Evolutionary conservation across 2,888 invertebrate species (phyloP), one percentile per base, ranked within the genome.

Genomic region (Callimorpha dominula): DNA sequence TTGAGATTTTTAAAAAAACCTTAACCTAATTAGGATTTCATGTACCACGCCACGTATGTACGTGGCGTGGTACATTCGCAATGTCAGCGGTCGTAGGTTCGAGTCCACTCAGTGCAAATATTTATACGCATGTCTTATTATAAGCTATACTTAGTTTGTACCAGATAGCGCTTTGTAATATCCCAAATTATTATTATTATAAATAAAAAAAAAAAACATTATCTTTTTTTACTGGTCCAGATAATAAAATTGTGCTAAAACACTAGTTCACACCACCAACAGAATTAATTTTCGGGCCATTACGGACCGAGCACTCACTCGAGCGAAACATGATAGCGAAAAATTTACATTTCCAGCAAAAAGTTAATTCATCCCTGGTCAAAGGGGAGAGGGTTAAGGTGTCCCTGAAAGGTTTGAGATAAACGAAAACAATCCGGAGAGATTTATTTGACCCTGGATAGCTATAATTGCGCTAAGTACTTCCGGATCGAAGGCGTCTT

Each of bases 351-450:
- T 82, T 85, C 80, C 72, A 79, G 86, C 83, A 81, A 86, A 88
- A 71, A 83, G 68, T n/a, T 67, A 67, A 62, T 31, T 67, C 62
- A 42, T 60, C 60, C 57, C 49, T 68, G 72, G 46, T 15, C 62
- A 49, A 57, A 50, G 79, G 75, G 60, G 67, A 74, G 78, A 60
- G 72, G 72, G 83, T 76, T 12, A 57, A 54, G 60, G 46, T 67
- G 67, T 81, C 81, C 83, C 87, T 85, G 85, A 86, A 90, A 88
- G 89, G 89, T 88, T 86, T 81, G 87, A 87, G 90, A 91, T 90
- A 91, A 91, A 91, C 88, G 89, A 86, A 89, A 91, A 91, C 91
- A 92, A 90, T 90, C 82, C 80, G 72, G 74, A 73, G 81, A 83
- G 89, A 91, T 91, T 91, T 91, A 91, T 91, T 89, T 87, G 86